phyloP scores from a whole-genome alignment of 53 echinoderm and acorn worm genomes.

The Holothuria scabra region DNA sequence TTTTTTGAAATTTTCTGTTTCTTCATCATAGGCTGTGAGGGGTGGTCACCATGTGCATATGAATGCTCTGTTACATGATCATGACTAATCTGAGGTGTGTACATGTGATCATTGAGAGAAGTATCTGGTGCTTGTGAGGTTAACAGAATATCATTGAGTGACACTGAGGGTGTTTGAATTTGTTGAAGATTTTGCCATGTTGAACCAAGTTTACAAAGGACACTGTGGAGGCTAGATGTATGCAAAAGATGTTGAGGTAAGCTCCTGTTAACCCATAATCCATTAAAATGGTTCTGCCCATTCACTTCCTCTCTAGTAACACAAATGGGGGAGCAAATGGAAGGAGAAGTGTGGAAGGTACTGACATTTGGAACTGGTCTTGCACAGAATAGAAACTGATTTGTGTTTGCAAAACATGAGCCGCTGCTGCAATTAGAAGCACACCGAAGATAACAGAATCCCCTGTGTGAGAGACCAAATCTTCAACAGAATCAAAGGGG shows the following conservation, averaged over 20 bases:
- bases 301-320: background rate
- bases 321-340: background rate
- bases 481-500: too few relatives aligned
- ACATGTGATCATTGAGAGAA: background rate
- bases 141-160: background rate
- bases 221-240: background rate
- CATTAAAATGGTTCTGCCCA: background rate
- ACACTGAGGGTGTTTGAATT: background rate
- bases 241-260: background rate
- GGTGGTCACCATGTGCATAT: too few relatives aligned
- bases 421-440: background rate
- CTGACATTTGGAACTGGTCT: background rate
- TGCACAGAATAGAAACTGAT: background rate
- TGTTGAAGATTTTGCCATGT: conserved; percentile 2
- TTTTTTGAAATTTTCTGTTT: background rate
- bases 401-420: background rate
- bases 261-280: background rate
- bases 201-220: background rate
- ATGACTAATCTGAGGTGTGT: background rate
- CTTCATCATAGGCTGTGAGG: background rate
- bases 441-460: too few relatives aligned
- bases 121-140: background rate
- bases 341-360: background rate
- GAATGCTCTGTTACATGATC: too few relatives aligned
- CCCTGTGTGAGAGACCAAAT: too few relatives aligned